Base-by-base conservation (phyloP, 2,797 vertebrate species). In the Podargus strigoides region DNA sequence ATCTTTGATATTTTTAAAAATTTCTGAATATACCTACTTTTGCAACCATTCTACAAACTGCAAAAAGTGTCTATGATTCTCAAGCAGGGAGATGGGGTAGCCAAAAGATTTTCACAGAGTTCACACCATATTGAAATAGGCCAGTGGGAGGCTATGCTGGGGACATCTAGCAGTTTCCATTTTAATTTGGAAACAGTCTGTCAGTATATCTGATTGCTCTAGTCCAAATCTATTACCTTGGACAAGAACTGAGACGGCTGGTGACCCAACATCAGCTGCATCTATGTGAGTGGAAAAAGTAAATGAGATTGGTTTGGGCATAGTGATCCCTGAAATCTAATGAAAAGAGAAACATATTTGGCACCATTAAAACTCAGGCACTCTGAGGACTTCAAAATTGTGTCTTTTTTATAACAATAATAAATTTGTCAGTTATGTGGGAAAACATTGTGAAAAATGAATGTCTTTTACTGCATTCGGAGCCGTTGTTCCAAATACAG, bases 351-450 rank as follows among this genome's bases (percentile, higher is more conserved):
- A 96, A 72, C 63, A 22, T 83, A 80, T 93, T 75, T 94, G 94
- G 92, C 75, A 87, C 60, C 14, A 59, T 87, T 93, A 77, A 66
- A 87, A 89, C 77, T 59, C 66, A 93, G 83, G 75, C 46, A 89
- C 78, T 69, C 70, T 60, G 47, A 93, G 87, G 94, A 85, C 95
- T 96, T 96, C 66, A 89, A 85, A 94, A 93, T 85, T 68, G 73
- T 94, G 72, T 95, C 96, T 76, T 93, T 88, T 96, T 97, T 94
- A 97, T 89, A 87, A 69, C 83, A 81, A 80, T 87, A 97, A 92
- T 97, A 97, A 96, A 97, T 97, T 96, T 97, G 90, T 91, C 95
- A 93, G 74, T 95, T 96, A 87, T 49, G 66, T 80, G 92, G 91
- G 47, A 70, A 97, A 97, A 96, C 89, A 60, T 44, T 93, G 82